Conservation (phyloP, 1,140 invertebrate species). For the Halictus rubicundus region DNA sequence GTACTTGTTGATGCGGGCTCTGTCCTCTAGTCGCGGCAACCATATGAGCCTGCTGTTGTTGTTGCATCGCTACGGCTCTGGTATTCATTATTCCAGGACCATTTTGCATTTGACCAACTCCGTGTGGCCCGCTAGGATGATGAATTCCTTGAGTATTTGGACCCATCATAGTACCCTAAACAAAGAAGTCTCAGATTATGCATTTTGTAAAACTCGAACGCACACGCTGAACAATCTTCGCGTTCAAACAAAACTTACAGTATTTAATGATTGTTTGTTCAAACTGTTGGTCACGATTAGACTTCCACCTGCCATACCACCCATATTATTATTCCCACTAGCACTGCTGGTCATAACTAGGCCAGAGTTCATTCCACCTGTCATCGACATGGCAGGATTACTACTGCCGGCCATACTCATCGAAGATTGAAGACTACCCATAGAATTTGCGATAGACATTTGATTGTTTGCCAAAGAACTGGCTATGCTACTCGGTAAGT, state of each 20-base stretch:
- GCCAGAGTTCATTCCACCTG: conserved; percentile 82
- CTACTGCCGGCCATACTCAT: conserved; percentile 83
- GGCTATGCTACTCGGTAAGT: conserved; percentile 83
- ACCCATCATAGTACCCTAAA: conserved; percentile 78
- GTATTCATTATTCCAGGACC: conserved; percentile 84
- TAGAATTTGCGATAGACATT: conserved; percentile 82
- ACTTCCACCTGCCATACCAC: conserved; percentile 83
- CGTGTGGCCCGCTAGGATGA: conserved; percentile 76
- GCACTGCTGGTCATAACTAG: conserved; percentile 80
- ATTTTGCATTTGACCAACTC: conserved; percentile 83
- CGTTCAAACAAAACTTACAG: conserved; percentile 58
- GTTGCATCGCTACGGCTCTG: conserved; percentile 81
- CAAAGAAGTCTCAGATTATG: neutral
- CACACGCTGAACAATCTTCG: neutral
- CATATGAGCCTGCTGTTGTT: conserved; percentile 78
- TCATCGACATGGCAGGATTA: conserved; percentile 83
- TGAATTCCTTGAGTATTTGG: conserved; percentile 77
- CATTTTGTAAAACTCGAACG: neutral
- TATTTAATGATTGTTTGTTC: conserved; percentile 85
- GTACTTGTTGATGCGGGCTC: conserved; percentile 77
- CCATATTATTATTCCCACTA: conserved; percentile 77
- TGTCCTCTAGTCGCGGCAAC: conserved; percentile 78
- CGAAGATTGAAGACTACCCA: conserved; percentile 79
- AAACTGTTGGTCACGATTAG: conserved; percentile 84
- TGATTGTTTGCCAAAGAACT: conserved; percentile 81